These are phyloP conservation scores for Taphrorychus bicolor DNA, from an alignment of 2,888 invertebrate species.

Conservation along the genomic window DNA sequence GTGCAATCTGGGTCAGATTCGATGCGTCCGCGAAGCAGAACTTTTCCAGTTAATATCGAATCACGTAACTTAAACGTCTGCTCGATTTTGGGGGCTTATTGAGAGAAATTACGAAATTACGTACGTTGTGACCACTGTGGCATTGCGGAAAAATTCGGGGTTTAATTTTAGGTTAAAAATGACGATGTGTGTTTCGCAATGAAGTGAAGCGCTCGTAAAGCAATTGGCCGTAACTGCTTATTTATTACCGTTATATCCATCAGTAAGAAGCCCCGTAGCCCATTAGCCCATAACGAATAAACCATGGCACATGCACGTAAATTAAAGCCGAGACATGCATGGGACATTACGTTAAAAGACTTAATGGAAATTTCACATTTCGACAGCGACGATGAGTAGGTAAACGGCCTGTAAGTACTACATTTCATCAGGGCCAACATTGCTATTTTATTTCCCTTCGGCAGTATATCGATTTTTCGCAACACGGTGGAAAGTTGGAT, in stretches of 20 bases:
- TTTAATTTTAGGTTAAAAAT: neutral
- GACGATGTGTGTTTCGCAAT: neutral
- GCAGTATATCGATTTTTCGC: conserved; percentile 8
- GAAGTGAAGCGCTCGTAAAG: neutral
- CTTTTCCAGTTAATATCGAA: conserved; percentile 14
- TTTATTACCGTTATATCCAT: conserved; percentile 6
- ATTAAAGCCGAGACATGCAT: neutral
- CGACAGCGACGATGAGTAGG: neutral
- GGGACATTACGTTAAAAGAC: neutral
- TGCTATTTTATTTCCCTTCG: neutral
- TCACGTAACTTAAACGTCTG: neutral
- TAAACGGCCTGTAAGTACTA: neutral
- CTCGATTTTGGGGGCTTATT: neutral
- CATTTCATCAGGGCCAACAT: neutral
- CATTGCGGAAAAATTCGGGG: neutral
- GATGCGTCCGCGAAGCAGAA: conserved; percentile 20
- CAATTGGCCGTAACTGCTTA: neutral
- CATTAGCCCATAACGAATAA: neutral
- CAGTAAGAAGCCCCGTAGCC: neutral
- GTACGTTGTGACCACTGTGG: no score
- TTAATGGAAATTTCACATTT: neutral
- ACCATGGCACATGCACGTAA: neutral
- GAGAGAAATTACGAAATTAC: neutral
- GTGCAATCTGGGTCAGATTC: conserved; percentile 34
- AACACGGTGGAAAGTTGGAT: conserved; percentile 2